Evolutionary conservation across 2,797 vertebrate genomes (phyloP).

Genomic region (Takifugu rubripes): DNA sequence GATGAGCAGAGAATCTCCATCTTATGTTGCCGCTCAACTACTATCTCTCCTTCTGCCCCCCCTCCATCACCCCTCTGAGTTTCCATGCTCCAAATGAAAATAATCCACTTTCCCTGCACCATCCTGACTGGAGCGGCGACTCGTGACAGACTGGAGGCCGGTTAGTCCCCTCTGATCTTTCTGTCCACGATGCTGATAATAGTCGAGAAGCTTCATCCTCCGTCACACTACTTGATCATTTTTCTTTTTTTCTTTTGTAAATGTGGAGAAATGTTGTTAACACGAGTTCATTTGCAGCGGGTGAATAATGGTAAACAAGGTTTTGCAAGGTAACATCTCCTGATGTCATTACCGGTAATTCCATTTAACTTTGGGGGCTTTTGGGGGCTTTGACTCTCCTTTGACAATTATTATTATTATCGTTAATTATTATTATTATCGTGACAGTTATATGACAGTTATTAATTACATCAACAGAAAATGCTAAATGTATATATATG

Average conservation of each 20-base stretch:
- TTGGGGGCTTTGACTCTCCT: too few relatives aligned
- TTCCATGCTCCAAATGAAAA: slow-evolving; percentile 53
- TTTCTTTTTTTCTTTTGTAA: neutral
- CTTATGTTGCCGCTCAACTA: slow-evolving; percentile 47
- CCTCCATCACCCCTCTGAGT: slow-evolving; percentile 26
- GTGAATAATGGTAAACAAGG: slow-evolving; percentile 6
- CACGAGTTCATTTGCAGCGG: slow-evolving; percentile 3
- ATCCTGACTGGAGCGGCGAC: slow-evolving; percentile 32
- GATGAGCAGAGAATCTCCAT: slow-evolving; percentile 42
- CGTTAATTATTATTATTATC: too few relatives aligned
- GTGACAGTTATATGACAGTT: too few relatives aligned
- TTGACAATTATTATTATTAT: too few relatives aligned
- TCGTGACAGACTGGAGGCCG: slow-evolving; percentile 40
- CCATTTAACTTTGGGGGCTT: neutral
- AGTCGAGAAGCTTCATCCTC: slow-evolving; percentile 37
- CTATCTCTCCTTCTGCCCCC: slow-evolving; percentile 23
- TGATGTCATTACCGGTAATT: neutral
- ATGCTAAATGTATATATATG: too few relatives aligned
- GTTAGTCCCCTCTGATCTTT: slow-evolving; percentile 45
- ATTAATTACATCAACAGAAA: too few relatives aligned
- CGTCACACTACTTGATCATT: slow-evolving; percentile 25
- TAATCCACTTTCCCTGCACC: slow-evolving; percentile 48
- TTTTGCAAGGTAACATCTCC: slow-evolving; percentile 11
- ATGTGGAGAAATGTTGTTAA: slow-evolving; percentile 13
- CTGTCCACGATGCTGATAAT: slow-evolving; percentile 43